These are phyloP conservation scores for Myotis davidii DNA, from an alignment of 2,113 vertebrate species.

Conservation along the genomic window DNA sequence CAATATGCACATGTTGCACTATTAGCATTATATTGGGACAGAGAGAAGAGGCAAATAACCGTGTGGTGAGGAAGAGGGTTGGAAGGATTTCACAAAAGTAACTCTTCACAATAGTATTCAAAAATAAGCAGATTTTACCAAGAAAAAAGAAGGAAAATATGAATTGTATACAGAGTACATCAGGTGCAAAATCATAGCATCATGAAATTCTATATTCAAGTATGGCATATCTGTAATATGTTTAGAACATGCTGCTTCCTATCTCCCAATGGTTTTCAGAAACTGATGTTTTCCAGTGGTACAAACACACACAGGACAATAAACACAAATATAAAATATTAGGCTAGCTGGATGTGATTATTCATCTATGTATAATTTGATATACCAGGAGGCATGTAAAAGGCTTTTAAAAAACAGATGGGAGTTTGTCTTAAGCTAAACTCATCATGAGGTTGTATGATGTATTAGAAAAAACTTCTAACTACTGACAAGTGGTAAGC, in stretches of 20 bases:
- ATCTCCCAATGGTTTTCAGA: background rate
- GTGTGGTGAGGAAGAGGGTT: background rate
- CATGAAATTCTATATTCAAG: background rate
- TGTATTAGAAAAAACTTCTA: constrained; percentile 7
- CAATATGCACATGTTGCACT: background rate
- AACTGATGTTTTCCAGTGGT: background rate
- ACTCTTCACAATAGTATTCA: background rate
- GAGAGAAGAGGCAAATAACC: background rate
- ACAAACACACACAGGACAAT: background rate
- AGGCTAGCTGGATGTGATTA: background rate
- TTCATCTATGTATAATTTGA: background rate
- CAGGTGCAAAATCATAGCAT: background rate
- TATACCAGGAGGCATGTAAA: background rate
- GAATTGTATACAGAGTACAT: background rate
- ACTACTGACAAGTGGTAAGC: background rate
- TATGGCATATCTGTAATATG: background rate
- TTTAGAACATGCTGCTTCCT: background rate
- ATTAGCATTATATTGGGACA: background rate
- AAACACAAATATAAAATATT: constrained; percentile 30
- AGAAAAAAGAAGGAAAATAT: constrained; percentile 5
- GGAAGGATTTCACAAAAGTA: background rate
- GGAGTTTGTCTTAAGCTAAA: background rate
- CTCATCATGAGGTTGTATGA: background rate
- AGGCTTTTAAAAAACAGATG: constrained; percentile 11
- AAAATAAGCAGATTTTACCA: background rate